Conservation (phyloP, 2,113 vertebrate genomes). For the Eulemur macaco region DNA sequence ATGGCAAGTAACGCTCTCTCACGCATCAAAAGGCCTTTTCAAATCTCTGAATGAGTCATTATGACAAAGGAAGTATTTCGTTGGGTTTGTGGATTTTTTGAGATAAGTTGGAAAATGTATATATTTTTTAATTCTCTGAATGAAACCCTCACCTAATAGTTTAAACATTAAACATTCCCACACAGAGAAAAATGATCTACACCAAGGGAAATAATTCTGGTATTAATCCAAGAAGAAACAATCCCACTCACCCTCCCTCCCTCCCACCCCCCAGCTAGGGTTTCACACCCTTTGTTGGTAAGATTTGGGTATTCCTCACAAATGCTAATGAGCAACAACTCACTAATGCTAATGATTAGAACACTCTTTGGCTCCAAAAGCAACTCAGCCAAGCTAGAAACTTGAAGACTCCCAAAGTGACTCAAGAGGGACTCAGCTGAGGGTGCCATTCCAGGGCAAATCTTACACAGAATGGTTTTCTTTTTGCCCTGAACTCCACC, state of each 20-base stretch:
- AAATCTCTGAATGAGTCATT: slow-evolving; percentile 38
- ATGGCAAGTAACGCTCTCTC: background rate
- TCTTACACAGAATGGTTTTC: slow-evolving; percentile 37
- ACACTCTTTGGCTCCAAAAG: slow-evolving; percentile 47
- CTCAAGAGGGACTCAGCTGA: background rate
- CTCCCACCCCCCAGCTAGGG: background rate
- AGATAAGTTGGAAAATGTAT: background rate
- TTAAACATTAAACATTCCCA: slow-evolving; percentile 56
- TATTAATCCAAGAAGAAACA: slow-evolving; percentile 58
- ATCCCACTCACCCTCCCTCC: background rate
- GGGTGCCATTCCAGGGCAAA: slow-evolving; percentile 22
- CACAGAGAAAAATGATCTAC: slow-evolving; percentile 48
- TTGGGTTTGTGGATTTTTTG: background rate
- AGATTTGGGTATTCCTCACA: slow-evolving; percentile 52
- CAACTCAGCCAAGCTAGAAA: slow-evolving; percentile 38
- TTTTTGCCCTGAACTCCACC: slow-evolving; percentile 4
- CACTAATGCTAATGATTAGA: slow-evolving; percentile 64
- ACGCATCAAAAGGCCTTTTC: slow-evolving; percentile 23
- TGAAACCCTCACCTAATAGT: slow-evolving; percentile 34
- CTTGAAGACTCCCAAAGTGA: background rate
- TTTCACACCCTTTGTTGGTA: slow-evolving; percentile 57
- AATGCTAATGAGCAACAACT: slow-evolving; percentile 68
- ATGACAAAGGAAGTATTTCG: slow-evolving; percentile 36
- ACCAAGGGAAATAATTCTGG: slow-evolving; percentile 50
- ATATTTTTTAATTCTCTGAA: background rate